These are phyloP conservation scores for Tarsius wallacei DNA, from an alignment of 2,797 vertebrate genomes.

Conservation along the genomic window DNA sequence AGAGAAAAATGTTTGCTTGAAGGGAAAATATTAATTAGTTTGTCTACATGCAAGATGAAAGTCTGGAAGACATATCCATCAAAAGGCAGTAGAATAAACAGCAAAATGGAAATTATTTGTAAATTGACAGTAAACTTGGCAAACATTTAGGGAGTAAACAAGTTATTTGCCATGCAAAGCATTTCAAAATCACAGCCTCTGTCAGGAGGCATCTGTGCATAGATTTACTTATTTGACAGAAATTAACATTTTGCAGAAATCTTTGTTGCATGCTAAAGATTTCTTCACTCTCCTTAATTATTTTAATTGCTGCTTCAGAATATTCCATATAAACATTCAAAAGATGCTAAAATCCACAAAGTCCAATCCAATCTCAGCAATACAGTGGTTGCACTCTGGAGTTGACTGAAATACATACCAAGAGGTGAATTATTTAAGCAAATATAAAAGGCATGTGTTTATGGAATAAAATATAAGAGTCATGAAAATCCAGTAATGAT, in stretches of 20 bases:
- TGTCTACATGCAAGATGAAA: constrained; percentile 97
- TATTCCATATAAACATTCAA: constrained; percentile 91
- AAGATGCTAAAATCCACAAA: constrained; percentile 90
- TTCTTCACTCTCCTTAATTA: constrained; percentile 94
- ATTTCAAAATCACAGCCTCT: constrained; percentile 92
- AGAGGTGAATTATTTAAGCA: constrained; percentile 77
- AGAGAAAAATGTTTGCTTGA: constrained; percentile 98
- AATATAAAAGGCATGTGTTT: constrained; percentile 69
- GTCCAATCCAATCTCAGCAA: constrained; percentile 86
- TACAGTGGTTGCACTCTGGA: constrained; percentile 65
- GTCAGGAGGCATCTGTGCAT: constrained; percentile 95
- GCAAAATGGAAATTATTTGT: constrained; percentile 97
- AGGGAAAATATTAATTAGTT: constrained; percentile 99
- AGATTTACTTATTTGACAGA: constrained; percentile 94
- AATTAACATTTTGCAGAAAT: constrained; percentile 96
- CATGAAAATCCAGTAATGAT: not conserved
- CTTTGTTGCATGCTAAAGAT: constrained; percentile 95
- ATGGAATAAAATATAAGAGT: constrained; percentile 65
- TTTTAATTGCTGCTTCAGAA: constrained; percentile 94
- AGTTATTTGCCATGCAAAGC: constrained; percentile 93
- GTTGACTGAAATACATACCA: constrained; percentile 67
- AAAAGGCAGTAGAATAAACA: constrained; percentile 95
- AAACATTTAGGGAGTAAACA: constrained; percentile 94
- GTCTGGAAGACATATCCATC: constrained; percentile 96
- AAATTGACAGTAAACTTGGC: constrained; percentile 96